Base-by-base conservation (phyloP, 1,140 invertebrate genomes). In the Tribolium madens region DNA sequence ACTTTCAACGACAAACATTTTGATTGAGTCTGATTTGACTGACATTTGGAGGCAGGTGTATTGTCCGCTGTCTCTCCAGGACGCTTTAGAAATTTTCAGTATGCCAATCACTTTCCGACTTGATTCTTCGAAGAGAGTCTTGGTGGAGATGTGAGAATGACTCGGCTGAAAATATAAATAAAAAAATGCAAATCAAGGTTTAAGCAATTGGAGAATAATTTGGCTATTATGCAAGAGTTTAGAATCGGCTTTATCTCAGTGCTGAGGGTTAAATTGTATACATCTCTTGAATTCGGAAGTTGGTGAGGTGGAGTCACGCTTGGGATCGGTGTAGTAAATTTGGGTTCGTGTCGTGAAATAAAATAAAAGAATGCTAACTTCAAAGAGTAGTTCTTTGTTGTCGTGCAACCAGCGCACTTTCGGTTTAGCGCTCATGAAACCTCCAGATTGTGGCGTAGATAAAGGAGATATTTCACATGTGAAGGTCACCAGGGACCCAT, bases 1-100 rank as follows among this genome's bases (percentile, higher is more conserved):
- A 89, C 88, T 87, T 83, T 88, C 86, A 9, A 88, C 78, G 9
- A 89, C 87, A 71, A 87, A 80, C 9, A 89, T 82, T 72, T 83
- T 83, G 18, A 88, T 85, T 12, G 84, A 84, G 18, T 85, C 85
- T 3, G 86, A 83, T 17, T 84, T 84, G 0, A 84, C 82, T 15
- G 85, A 84, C 1, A 84, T 80, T 5, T 87, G 86, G 21, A 83
- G 78, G 79, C 89, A 89, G 10, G 87, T 88, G 80, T 89, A 89
- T 69, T 86, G 85, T n/a, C 88, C 89, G 0, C 85, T 83, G 77
- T 89, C 87, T 68, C 80, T 60, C 17, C 68, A 53, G n/a, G 83
- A 82, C 5, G 87, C 84, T 26, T 76, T 77, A 13, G 84, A 80
- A 26, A 86, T 79, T n/a, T 85, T 88, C 5, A 87, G 77, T 48